phyloP scores from a whole-genome alignment of 2,113 vertebrate species.

The Passer montanus region DNA sequence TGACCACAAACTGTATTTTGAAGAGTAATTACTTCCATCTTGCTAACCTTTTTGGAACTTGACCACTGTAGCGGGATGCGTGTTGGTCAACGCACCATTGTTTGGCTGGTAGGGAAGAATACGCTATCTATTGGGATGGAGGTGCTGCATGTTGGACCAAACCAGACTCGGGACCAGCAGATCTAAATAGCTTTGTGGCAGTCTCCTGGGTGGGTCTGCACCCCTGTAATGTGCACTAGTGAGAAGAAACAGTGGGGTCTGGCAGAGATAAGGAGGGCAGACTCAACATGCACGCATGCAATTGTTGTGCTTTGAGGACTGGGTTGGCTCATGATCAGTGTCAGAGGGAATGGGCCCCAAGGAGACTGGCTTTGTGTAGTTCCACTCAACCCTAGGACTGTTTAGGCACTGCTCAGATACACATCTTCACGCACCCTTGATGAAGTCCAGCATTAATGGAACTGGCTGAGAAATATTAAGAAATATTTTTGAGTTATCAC shows the following conservation, averaged over 20 bases:
- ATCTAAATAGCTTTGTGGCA: not conserved
- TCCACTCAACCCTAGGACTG: not conserved
- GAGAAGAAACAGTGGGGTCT: not conserved
- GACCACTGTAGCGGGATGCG: not conserved
- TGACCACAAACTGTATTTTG: not conserved
- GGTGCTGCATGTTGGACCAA: not conserved
- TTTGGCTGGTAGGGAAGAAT: not conserved
- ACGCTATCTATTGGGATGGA: not conserved
- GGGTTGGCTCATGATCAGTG: not conserved
- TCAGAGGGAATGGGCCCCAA: not conserved
- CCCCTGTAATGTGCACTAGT: not conserved
- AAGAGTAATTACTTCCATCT: not conserved
- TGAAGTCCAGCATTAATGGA: not conserved
- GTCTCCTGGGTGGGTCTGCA: not conserved
- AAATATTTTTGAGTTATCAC: not conserved
- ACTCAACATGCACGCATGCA: rapidly evolving
- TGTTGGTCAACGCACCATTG: not conserved
- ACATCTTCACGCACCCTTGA: not conserved
- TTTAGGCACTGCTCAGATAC: not conserved
- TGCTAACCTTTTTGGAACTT: not conserved
- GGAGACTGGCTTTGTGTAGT: not conserved
- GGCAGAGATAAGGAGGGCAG: not conserved
- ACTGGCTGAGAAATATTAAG: not conserved
- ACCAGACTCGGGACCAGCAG: not conserved
- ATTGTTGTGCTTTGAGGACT: not conserved